Evolutionary conservation across 2,113 vertebrate species (phyloP).

Genomic region (Macquaria ambigua): DNA sequence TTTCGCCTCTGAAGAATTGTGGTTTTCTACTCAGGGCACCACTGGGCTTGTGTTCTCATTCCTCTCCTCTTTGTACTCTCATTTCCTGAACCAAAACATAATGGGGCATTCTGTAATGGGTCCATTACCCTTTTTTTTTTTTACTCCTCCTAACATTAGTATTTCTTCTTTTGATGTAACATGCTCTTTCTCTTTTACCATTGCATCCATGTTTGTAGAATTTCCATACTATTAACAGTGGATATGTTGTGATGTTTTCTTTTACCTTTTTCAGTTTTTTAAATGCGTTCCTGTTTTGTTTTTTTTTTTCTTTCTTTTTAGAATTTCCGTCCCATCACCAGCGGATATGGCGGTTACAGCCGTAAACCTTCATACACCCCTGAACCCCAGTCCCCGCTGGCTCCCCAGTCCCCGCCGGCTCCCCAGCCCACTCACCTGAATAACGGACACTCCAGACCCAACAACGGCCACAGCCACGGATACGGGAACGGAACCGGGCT

Average conservation of each 20-base stretch:
- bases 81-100: constrained; percentile 43
- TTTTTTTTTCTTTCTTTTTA: constrained; percentile 66
- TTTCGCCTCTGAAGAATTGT: constrained; percentile 54
- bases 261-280: not conserved
- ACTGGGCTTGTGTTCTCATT: constrained; percentile 35
- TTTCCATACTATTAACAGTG: not conserved
- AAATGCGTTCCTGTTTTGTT: not conserved
- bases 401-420: constrained; percentile 61
- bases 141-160: constrained; percentile 1
- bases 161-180: not conserved
- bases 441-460: constrained; percentile 84
- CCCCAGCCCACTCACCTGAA: constrained; percentile 77
- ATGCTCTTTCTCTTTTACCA: not conserved
- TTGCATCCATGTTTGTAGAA: not conserved
- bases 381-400: constrained; percentile 41
- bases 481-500: constrained; percentile 66
- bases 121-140: constrained; percentile 19
- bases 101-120: constrained; percentile 27
- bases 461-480: constrained; percentile 68
- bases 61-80: constrained; percentile 21
- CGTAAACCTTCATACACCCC: constrained; percentile 80
- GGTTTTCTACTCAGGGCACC: constrained; percentile 48
- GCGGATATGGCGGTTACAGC: constrained; percentile 79
- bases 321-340: constrained; percentile 89
- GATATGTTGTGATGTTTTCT: not conserved